phyloP scores from a whole-genome alignment of 2,797 vertebrate species.

The Bryconaethiops microstoma region DNA sequence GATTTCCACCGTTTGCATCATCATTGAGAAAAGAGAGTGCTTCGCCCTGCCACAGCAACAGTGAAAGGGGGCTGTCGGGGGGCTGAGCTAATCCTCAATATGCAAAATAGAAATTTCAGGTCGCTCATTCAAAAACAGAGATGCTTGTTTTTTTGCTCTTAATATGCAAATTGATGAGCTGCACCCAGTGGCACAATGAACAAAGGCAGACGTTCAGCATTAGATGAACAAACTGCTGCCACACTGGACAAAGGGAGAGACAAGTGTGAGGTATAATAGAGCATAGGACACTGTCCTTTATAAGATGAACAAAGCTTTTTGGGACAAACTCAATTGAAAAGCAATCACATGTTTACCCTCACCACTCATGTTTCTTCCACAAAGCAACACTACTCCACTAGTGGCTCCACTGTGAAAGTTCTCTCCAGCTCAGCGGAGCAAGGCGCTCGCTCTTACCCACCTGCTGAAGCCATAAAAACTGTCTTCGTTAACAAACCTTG shows the following conservation, averaged over 20 bases:
- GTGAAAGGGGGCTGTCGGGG: slow-evolving; percentile 34
- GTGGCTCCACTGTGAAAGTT: not conserved
- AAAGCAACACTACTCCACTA: not conserved
- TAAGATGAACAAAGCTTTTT: not conserved
- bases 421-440: not conserved
- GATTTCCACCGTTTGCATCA: slow-evolving; percentile 86
- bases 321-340: too few relatives aligned
- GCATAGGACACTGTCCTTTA: not conserved
- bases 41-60: slow-evolving; percentile 63
- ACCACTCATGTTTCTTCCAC: too few relatives aligned
- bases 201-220: slow-evolving; percentile 74
- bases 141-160: slow-evolving; percentile 60
- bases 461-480: slow-evolving; percentile 19
- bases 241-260: not conserved
- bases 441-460: not conserved
- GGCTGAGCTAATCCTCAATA: slow-evolving; percentile 57
- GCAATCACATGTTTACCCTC: not conserved
- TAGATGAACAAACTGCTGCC: slow-evolving; percentile 63
- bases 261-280: not conserved
- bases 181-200: slow-evolving; percentile 53
- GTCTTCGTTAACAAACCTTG: slow-evolving; percentile 52
- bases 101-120: slow-evolving; percentile 53
- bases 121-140: slow-evolving; percentile 34
- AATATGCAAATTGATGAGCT: slow-evolving; percentile 63
- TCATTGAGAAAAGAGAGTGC: slow-evolving; percentile 56